Conservation (phyloP, 1,140 invertebrate species). For the Drosophila ambigua region DNA sequence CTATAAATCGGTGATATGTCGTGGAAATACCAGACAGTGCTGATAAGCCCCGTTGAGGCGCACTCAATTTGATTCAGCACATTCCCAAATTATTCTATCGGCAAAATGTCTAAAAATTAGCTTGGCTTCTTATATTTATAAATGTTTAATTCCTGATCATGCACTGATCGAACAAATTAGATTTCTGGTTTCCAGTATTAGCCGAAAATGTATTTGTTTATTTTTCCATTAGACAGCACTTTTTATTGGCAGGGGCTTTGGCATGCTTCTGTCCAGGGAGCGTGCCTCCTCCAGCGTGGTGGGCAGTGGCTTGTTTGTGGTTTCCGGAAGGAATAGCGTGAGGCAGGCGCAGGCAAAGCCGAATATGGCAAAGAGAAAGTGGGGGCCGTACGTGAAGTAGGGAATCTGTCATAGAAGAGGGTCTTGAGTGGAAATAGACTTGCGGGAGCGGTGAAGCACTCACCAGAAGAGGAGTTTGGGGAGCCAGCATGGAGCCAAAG, state of each 20-base stretch:
- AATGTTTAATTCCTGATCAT: slow-evolving; percentile 11
- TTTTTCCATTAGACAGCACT: slow-evolving; percentile 37
- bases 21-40: background rate
- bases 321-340: slow-evolving; percentile 88
- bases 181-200: background rate
- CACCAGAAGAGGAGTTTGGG: slow-evolving; percentile 89
- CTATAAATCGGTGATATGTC: slow-evolving; percentile 26
- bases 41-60: slow-evolving; percentile 22
- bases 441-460: slow-evolving; percentile 34
- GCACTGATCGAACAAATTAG: background rate
- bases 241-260: slow-evolving; percentile 26
- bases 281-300: slow-evolving; percentile 89
- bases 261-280: slow-evolving; percentile 83
- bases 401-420: slow-evolving; percentile 78
- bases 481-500: slow-evolving; percentile 89
- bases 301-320: slow-evolving; percentile 86
- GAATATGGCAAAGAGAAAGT: slow-evolving; percentile 87
- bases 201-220: background rate
- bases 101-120: too few relatives aligned
- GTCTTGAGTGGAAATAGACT: too few relatives aligned
- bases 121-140: background rate
- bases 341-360: slow-evolving; percentile 86
- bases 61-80: too few relatives aligned
- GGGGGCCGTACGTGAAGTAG: slow-evolving; percentile 85
- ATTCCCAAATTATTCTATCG: too few relatives aligned